Percentiles rank a stretch among this genome's conserved stretches.
Evolutionary conservation across 2,113 vertebrate species (phyloP).

Genomic region (Rana temporaria): DNA sequence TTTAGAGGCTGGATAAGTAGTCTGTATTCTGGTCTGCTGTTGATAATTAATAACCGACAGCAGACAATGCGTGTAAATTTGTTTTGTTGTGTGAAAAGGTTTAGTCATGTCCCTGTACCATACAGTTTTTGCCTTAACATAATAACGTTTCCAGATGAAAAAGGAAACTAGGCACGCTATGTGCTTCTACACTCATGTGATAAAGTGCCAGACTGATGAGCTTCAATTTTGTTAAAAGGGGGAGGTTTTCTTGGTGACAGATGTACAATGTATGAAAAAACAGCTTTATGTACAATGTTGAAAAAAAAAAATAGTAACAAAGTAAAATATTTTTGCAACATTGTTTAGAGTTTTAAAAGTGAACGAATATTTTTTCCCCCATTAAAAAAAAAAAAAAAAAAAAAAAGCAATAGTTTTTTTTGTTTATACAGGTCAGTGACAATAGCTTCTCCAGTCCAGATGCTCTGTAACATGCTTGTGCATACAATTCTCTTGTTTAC

Average conservation of each 20-base stretch:
- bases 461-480: constrained; percentile 56
- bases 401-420: constrained; percentile 15
- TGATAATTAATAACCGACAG: background rate
- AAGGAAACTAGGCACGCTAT: background rate
- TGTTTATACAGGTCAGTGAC: constrained; percentile 58
- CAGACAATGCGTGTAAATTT: background rate
- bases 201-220: constrained; percentile 73
- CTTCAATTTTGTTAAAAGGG: constrained; percentile 62
- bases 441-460: constrained; percentile 56
- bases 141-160: background rate
- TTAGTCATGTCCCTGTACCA: background rate
- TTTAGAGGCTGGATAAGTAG: background rate
- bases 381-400: constrained; percentile 42
- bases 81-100: background rate
- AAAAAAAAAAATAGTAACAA: background rate
- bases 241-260: constrained; percentile 45
- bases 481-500: constrained; percentile 67
- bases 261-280: constrained; percentile 74
- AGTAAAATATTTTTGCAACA: constrained; percentile 81
- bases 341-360: constrained; percentile 15
- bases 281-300: constrained; percentile 79
- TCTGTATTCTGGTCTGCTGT: background rate
- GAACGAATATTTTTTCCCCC: constrained; percentile 22
- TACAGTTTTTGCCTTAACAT: constrained; percentile 45
- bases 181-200: background rate